phyloP scores from a whole-genome alignment of 2,888 invertebrate genomes.

The Eupeodes latifasciatus region DNA sequence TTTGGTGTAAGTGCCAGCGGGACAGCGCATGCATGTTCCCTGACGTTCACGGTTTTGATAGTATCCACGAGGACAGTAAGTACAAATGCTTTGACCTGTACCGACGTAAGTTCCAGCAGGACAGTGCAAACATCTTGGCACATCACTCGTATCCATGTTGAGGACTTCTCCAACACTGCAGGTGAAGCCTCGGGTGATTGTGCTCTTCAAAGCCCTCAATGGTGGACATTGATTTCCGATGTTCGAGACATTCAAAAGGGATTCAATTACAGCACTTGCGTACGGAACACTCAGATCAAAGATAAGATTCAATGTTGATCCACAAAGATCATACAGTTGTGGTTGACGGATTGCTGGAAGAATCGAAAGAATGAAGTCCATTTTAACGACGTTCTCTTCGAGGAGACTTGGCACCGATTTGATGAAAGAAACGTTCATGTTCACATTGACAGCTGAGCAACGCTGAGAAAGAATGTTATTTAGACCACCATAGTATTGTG shows the following conservation, averaged over 20 bases:
- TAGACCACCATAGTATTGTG: slow-evolving; percentile 91
- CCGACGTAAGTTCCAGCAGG: slow-evolving; percentile 98
- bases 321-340: slow-evolving; percentile 96
- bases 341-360: slow-evolving; percentile 95
- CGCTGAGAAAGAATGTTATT: slow-evolving; percentile 94
- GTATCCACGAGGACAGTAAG: slow-evolving; percentile 95
- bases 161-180: slow-evolving; percentile 97
- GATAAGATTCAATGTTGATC: slow-evolving; percentile 95
- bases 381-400: slow-evolving; percentile 94
- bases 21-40: slow-evolving; percentile 95
- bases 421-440: slow-evolving; percentile 96
- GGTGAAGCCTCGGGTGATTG: slow-evolving; percentile 94
- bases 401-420: slow-evolving; percentile 91
- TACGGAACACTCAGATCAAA: slow-evolving; percentile 97
- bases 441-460: slow-evolving; percentile 97
- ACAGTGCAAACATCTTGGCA: slow-evolving; percentile 97
- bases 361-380: slow-evolving; percentile 95
- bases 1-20: slow-evolving; percentile 95
- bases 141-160: slow-evolving; percentile 95
- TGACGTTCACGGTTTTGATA: slow-evolving; percentile 97
- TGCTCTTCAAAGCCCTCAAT: slow-evolving; percentile 92
- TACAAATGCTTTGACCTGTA: slow-evolving; percentile 95
- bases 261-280: slow-evolving; percentile 95
- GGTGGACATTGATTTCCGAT: slow-evolving; percentile 97
- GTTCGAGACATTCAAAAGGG: slow-evolving; percentile 93